phyloP scores from a whole-genome alignment of 2,797 vertebrate species.

The Phrynocephalus vlangalii region DNA sequence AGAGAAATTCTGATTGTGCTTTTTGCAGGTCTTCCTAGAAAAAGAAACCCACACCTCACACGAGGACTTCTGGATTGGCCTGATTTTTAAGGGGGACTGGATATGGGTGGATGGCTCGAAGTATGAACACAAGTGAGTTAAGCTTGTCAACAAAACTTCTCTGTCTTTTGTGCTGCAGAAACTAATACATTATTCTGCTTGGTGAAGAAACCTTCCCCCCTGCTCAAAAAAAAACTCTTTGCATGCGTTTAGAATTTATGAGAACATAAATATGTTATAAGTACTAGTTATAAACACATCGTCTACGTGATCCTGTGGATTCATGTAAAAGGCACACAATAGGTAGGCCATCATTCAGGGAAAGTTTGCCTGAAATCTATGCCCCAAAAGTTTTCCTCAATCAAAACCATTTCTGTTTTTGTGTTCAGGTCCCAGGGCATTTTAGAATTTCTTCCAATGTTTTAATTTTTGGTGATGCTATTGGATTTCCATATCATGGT shows the following conservation, averaged over 20 bases:
- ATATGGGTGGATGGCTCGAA: not conserved
- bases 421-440: not conserved
- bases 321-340: no score
- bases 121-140: not conserved
- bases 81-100: not conserved
- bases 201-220: no score
- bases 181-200: no score
- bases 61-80: not conserved
- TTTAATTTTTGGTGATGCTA: no score
- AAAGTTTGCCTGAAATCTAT: not conserved
- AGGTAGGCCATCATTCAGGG: no score
- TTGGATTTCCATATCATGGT: not conserved
- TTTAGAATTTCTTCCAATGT: no score
- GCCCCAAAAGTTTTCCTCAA: not conserved
- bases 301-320: no score
- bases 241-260: no score
- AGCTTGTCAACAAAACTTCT: not conserved
- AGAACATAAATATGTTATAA: no score
- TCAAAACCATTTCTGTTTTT: not conserved
- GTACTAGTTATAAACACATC: no score
- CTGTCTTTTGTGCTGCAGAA: not conserved
- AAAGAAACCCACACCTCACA: not conserved
- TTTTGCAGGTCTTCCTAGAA: constrained; percentile 12
- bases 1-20: not conserved
- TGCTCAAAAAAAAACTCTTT: no score